Evolutionary conservation across 1,140 invertebrate genomes (phyloP), one percentile per base, ranked within the genome.

Genomic region (Trichonephila inaurata): DNA sequence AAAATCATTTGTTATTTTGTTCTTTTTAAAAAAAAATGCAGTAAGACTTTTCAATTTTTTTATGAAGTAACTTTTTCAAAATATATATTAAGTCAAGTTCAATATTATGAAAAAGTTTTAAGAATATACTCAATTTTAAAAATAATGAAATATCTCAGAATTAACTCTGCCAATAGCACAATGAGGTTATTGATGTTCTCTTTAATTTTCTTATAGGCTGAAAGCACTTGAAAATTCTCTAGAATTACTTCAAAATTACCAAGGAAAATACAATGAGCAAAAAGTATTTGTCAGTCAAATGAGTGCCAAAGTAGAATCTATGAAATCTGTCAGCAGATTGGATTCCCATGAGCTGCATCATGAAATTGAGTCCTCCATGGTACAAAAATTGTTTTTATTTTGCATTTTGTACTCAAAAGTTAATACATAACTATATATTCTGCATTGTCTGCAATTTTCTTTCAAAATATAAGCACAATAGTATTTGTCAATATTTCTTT

Each of bases 261-360:
- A 90, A 69, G 93, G 93, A 83, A 94, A 94, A 44, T 69, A 89
- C n/a, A 72, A 66, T 33, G 93, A 94, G 51, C 93, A 94, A 82
- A 94, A 94, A 85, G 88, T 72, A 1, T 94, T 89, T 89, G 93
- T 94, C 24, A 94, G 93, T 72, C 93, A 94, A 51, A 90, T 90
- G 93, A 90, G 93, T 94, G 81, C 81, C 33, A 89, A 94, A 90
- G 81, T 94, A 28, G 93, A 94, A 90, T 89, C 87, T 28, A 8
- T 94, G 87, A 94, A 94, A 86, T 82, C 87, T 69, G 93, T 94
- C 24, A 89, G 61, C 33, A 51, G 82, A 21, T 60, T 94, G 93
- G 93, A 94, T 58, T 90, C 87, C 19, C 72, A 81, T 19, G 93
- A 89, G 33, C 58, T 94, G 81, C 93, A 94, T 58, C 72, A 62